Evolutionary conservation across 2,797 vertebrate species (phyloP), one percentile per base, ranked within the genome.

Genomic region (Microctenopoma stevenorrisi): DNA sequence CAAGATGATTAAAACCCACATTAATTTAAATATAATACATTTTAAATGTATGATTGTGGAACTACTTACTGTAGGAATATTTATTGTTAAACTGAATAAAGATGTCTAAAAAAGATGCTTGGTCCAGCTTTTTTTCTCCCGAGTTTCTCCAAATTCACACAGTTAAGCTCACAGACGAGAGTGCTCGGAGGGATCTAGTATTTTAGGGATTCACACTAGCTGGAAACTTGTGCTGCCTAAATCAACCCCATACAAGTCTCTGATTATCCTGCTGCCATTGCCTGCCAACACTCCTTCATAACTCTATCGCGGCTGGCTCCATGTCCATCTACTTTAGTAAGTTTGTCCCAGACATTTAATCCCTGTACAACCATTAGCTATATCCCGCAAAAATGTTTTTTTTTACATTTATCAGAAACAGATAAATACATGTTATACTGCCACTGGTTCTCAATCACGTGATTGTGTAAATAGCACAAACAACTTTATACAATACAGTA

Each of bases 131-230:
- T 35, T 72, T 48, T 13, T 13, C 67, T 18, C 10, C 44, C 22
- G 22, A 22, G 22, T 42, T 43, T 43, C 12, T 52, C 46, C 22
- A 51, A 54, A 40, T 63, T 40, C 47, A 60, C 58, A 65, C 16
- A 10, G 9, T 7, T 48, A 14, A 18, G 66, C 9, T 46, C 49
- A 67, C 18, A 28, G 16, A 30, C 49, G 64, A 43, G 61, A 74
- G 30, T 72, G 43, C 13, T 48, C 51, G 46, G 59, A 10, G 30
- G 8, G 12, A 64, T 25, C 38, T 9, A 47, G 22, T 52, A 61
- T 64, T 64, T 57, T 47, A 62, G 52, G 40, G 64, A 56, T 76
- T 72, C 28, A 44, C 43, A 68, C 63, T 54, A 68, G 63, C 9
- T 15, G 16, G 28, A 68, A 52, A 66, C 40, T 50, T 26, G 47